phyloP scores from a whole-genome alignment of 2,888 invertebrate species.

The Eupeodes luniger region DNA sequence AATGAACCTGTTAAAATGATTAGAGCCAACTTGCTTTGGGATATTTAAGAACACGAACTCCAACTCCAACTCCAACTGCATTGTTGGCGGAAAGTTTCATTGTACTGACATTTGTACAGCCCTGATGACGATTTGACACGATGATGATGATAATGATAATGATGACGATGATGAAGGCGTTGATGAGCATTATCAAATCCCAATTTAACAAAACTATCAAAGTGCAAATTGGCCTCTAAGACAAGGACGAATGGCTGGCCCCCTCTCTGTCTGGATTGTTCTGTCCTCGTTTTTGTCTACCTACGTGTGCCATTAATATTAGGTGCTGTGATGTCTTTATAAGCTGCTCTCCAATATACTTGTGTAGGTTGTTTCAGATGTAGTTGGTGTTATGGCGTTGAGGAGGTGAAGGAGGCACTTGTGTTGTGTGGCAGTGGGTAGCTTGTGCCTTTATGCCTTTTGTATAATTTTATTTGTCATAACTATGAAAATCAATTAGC shows the following conservation, averaged over 20 bases:
- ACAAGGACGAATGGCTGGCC: neutral
- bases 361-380: neutral
- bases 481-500: constrained; percentile 73
- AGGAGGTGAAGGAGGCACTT: neutral
- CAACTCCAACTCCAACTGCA: constrained; percentile 21
- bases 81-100: constrained; percentile 40
- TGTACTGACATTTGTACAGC: constrained; percentile 17
- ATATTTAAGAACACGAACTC: neutral
- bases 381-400: neutral
- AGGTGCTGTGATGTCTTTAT: constrained; percentile 60
- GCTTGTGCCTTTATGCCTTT: constrained; percentile 23
- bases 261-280: constrained; percentile 23
- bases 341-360: constrained; percentile 40
- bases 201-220: constrained; percentile 56
- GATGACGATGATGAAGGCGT: constrained; percentile 53
- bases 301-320: constrained; percentile 62
- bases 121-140: constrained; percentile 39
- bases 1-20: constrained; percentile 73
- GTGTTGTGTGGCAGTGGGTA: neutral
- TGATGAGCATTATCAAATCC: constrained; percentile 60
- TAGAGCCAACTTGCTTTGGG: constrained; percentile 27
- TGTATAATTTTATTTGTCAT: constrained; percentile 61
- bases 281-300: neutral
- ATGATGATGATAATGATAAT: constrained; percentile 30
- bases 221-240: constrained; percentile 60